Evolutionary conservation across 2,113 vertebrate species (phyloP).

Genomic region (Pelusios castaneus): DNA sequence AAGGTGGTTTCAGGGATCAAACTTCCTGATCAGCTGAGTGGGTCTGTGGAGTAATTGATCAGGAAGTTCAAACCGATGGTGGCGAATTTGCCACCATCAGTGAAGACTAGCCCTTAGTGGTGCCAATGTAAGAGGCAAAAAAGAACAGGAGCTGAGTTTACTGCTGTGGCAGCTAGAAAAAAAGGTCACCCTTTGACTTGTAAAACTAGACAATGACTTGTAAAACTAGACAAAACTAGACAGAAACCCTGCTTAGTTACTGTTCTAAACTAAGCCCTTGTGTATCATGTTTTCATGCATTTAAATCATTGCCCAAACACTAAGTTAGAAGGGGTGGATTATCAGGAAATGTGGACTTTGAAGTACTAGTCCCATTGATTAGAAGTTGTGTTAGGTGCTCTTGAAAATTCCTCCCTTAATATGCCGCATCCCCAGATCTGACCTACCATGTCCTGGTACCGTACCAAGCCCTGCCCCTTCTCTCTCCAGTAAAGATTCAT

Average conservation of each 20-base stretch:
- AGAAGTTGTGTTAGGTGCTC: background rate
- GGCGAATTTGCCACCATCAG: too few relatives aligned
- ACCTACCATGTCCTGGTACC: background rate
- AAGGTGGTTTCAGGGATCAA: too few relatives aligned
- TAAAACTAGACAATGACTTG: background rate
- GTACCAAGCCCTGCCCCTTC: background rate
- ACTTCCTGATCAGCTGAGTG: too few relatives aligned
- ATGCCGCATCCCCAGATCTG: background rate
- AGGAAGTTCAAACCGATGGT: too few relatives aligned
- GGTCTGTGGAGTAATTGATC: too few relatives aligned
- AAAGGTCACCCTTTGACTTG: background rate
- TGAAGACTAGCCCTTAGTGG: too few relatives aligned
- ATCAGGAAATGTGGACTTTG: background rate
- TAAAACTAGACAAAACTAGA: too few relatives aligned
- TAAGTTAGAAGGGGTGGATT: background rate
- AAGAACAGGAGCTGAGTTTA: background rate
- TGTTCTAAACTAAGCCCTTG: background rate
- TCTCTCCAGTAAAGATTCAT: background rate
- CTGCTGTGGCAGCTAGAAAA: background rate
- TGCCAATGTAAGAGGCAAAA: background rate
- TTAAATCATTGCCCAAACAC: background rate
- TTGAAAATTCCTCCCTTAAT: background rate
- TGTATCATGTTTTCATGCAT: background rate
- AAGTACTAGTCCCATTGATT: rapidly evolving
- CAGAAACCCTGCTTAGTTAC: background rate